phyloP scores from a whole-genome alignment of 2,888 invertebrate genomes.

The Rosalia funebris region DNA sequence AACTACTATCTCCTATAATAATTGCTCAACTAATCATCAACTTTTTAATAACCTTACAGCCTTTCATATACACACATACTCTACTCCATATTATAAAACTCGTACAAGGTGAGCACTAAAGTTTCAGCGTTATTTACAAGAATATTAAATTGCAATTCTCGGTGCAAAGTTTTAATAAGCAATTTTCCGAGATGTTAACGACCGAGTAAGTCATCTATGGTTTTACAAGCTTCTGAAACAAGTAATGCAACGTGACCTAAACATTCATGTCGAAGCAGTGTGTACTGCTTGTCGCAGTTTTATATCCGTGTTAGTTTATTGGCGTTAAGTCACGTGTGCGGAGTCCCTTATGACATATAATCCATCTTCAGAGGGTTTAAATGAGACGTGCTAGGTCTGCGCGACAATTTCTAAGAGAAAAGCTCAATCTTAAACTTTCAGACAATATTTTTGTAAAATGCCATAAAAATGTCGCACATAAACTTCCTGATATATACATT shows the following conservation, averaged over 20 bases:
- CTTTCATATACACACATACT: too few relatives aligned
- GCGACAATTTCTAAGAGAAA: conserved; percentile 25
- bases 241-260: not conserved
- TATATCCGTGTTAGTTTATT: conserved; percentile 5
- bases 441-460: conserved; percentile 26
- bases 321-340: conserved; percentile 20
- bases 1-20: too few relatives aligned
- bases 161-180: conserved; percentile 18
- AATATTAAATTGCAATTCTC: conserved; percentile 10
- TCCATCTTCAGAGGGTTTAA: conserved; percentile 24
- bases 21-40: too few relatives aligned
- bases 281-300: conserved; percentile 4
- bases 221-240: conserved; percentile 1
- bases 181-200: conserved; percentile 16
- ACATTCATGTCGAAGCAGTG: not conserved
- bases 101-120: not conserved
- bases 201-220: conserved; percentile 6
- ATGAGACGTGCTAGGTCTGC: conserved; percentile 24
- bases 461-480: conserved; percentile 29
- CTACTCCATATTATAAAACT: not conserved
- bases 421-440: conserved; percentile 22
- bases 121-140: conserved; percentile 14
- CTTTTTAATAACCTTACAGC: too few relatives aligned
- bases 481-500: conserved; percentile 26
- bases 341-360: conserved; percentile 13